These are phyloP conservation scores for Spilogale gracilis DNA, from an alignment of 2,113 vertebrate species.

Conservation along the genomic window DNA sequence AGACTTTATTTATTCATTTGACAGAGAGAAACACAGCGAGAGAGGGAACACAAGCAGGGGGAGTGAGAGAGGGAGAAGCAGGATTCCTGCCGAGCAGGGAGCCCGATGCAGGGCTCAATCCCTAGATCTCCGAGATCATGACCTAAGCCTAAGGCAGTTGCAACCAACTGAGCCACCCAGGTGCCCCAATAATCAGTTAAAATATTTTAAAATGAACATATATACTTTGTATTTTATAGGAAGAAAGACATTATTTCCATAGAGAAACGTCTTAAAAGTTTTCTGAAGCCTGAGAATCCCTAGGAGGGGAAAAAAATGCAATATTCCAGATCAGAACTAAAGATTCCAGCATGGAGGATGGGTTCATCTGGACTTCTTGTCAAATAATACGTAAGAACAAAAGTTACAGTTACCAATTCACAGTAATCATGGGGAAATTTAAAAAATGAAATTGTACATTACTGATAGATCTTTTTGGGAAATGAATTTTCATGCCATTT, in stretches of 20 bases:
- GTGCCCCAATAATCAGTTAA: neutral
- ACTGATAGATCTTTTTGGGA: neutral
- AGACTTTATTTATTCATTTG: no score
- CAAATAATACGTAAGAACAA: neutral
- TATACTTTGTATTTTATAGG: neutral
- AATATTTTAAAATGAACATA: neutral
- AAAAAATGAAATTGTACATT: slow-evolving; percentile 31
- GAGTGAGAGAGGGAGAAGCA: no score
- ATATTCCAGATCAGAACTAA: neutral
- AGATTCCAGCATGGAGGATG: neutral
- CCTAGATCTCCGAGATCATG: no score
- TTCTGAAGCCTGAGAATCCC: neutral
- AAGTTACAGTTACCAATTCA: neutral
- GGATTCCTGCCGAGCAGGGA: no score
- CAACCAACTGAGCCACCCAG: no score
- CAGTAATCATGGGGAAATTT: neutral
- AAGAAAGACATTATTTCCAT: neutral
- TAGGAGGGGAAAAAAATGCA: neutral
- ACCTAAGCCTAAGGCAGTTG: no score
- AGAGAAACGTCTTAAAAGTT: neutral
- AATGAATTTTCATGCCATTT: neutral
- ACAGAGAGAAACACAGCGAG: no score
- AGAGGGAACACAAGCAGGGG: no score
- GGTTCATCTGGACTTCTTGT: no score
- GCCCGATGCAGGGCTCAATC: no score